Evolutionary conservation across 2,113 vertebrate genomes (phyloP).

Genomic region (Percina caprodes): DNA sequence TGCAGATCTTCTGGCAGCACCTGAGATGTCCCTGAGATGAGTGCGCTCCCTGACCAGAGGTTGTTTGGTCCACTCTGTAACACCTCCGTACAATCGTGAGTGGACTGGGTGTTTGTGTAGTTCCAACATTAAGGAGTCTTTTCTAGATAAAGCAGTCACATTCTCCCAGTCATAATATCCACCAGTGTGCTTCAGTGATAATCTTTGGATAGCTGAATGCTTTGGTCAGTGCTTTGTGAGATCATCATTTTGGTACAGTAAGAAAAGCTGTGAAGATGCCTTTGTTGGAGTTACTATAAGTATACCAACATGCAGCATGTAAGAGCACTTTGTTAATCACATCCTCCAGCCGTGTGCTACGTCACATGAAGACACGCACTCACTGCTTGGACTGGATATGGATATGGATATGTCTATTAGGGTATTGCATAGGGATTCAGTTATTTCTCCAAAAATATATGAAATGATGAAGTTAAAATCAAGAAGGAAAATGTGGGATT

Average conservation of each 20-base stretch:
- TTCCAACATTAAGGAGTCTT: too few species aligned
- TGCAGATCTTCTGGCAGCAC: too few species aligned
- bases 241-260: background rate
- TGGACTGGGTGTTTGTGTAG: too few species aligned
- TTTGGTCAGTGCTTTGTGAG: background rate
- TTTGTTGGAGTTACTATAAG: background rate
- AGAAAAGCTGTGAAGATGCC: background rate
- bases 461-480: background rate
- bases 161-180: background rate
- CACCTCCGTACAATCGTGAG: too few species aligned
- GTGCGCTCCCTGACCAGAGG: too few species aligned
- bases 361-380: background rate
- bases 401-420: slow-evolving; percentile 6
- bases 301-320: background rate
- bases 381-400: slow-evolving; percentile 13
- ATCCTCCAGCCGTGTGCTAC: background rate
- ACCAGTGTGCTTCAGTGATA: background rate
- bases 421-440: background rate
- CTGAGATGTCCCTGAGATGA: too few species aligned
- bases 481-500: background rate
- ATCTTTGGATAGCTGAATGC: too few species aligned
- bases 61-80: too few species aligned
- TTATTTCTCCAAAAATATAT: background rate
- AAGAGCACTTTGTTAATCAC: background rate
- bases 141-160: too few species aligned